Percentiles rank a stretch among this genome's conserved stretches.
Evolutionary conservation across 2,888 invertebrate genomes (phyloP).

Genomic region (Dermolepida albohirtum): DNA sequence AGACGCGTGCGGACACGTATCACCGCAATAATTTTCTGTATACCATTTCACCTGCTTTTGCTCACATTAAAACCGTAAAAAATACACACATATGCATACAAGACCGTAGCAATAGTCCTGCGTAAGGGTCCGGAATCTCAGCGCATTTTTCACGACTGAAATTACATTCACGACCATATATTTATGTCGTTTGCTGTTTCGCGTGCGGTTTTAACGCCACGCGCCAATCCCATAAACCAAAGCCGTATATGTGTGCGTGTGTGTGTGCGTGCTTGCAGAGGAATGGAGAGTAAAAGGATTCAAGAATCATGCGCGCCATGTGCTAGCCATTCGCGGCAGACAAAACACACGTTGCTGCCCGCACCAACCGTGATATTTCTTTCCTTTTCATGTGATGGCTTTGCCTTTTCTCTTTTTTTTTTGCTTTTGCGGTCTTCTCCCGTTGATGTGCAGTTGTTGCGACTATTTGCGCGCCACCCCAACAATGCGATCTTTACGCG

Average conservation of each 20-base stretch:
- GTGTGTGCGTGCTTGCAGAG: background rate
- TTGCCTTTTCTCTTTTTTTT: background rate
- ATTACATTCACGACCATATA: slow-evolving; percentile 1
- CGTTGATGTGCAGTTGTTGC: slow-evolving; percentile 22
- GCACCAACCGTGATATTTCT: slow-evolving; percentile 20
- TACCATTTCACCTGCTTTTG: slow-evolving; percentile 52
- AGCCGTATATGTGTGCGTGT: background rate
- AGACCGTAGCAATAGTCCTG: background rate
- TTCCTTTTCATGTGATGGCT: slow-evolving; percentile 10
- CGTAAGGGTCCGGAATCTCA: no score
- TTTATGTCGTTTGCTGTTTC: no score
- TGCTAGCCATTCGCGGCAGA: slow-evolving; percentile 34
- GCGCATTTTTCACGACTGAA: slow-evolving; percentile 2
- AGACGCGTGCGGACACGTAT: slow-evolving; percentile 4
- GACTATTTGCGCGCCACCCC: no score
- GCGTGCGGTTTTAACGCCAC: slow-evolving; percentile 29
- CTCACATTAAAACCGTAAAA: slow-evolving; percentile 53
- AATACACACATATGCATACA: slow-evolving; percentile 37
- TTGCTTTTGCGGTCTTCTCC: background rate
- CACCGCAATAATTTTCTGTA: slow-evolving; percentile 4
- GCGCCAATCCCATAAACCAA: slow-evolving; percentile 31
- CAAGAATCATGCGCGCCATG: slow-evolving; percentile 12
- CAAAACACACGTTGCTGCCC: slow-evolving; percentile 19
- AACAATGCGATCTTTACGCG: no score
- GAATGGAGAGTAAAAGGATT: slow-evolving; percentile 7